phyloP scores from a whole-genome alignment of 92 coral and sea anemone genomes.

The Anthopleura xanthogrammica region DNA sequence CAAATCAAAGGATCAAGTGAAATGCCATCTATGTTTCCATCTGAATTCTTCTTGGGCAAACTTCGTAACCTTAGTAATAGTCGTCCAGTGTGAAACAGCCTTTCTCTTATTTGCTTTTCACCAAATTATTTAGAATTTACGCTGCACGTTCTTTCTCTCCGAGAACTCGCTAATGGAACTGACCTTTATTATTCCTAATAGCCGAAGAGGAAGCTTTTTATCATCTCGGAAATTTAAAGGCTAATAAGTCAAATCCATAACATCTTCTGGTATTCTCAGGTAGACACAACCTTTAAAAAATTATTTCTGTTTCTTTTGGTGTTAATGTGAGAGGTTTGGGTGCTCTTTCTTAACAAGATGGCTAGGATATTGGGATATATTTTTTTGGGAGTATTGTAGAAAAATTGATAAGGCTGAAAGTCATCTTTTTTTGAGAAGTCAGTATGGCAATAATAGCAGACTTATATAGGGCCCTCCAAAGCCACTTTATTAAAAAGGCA shows the following conservation, averaged over 20 bases:
- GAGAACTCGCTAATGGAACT: slow-evolving; percentile 6
- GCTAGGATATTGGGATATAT: no score
- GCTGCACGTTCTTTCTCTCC: background rate
- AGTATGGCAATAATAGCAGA: background rate
- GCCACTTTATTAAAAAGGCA: background rate
- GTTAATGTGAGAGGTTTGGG: background rate
- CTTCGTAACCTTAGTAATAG: slow-evolving; percentile 24
- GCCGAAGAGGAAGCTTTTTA: background rate
- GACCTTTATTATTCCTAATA: slow-evolving; percentile 4
- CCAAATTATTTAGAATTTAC: background rate
- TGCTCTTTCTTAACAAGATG: no score
- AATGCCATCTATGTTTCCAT: background rate
- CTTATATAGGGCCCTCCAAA: background rate
- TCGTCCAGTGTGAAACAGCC: background rate
- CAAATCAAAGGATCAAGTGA: slow-evolving; percentile 2
- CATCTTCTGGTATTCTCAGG: background rate
- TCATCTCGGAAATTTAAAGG: background rate
- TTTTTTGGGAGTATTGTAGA: no score
- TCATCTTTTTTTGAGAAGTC: no score
- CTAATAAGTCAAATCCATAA: slow-evolving; percentile 15
- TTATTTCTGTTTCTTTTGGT: no score
- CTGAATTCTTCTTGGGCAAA: slow-evolving; percentile 23
- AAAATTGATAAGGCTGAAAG: no score
- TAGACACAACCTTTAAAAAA: background rate
- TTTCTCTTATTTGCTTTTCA: slow-evolving; percentile 2